phyloP scores from a whole-genome alignment of 2,797 vertebrate species.

The Microctenopoma lineatum region DNA sequence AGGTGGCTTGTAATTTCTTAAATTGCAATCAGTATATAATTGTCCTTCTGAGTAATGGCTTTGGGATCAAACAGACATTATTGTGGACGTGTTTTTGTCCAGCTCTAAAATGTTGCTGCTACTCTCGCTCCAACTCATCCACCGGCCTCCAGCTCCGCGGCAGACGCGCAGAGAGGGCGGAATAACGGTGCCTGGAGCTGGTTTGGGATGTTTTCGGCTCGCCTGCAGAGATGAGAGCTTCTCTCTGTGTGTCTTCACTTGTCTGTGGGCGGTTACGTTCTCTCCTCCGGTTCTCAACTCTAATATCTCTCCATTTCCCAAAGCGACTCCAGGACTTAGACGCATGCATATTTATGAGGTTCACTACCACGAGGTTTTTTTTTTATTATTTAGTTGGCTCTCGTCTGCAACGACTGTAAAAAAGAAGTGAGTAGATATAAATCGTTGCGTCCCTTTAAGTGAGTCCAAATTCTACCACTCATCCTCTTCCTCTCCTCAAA shows the following conservation, averaged over 20 bases:
- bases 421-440: conserved; percentile 41
- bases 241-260: conserved; percentile 75
- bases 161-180: conserved; percentile 34
- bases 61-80: background rate
- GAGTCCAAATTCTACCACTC: conserved; percentile 34
- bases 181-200: conserved; percentile 50
- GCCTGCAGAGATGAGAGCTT: conserved; percentile 70
- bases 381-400: conserved; percentile 24
- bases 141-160: conserved; percentile 6
- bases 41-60: background rate
- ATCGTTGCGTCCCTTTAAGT: conserved; percentile 44
- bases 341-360: conserved; percentile 83
- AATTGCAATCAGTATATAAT: background rate
- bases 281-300: conserved; percentile 78
- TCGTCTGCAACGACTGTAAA: conserved; percentile 55
- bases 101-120: background rate
- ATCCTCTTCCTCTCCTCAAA: conserved; percentile 11
- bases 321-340: conserved; percentile 78
- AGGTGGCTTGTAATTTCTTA: background rate
- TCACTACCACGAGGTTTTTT: conserved; percentile 65
- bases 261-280: conserved; percentile 82
- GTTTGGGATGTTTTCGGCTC: conserved; percentile 42
- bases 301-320: conserved; percentile 76
- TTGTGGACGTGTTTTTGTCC: too few species aligned
- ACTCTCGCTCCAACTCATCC: background rate